Percentiles rank a stretch among this genome's conserved stretches.
Evolutionary conservation across 2,797 vertebrate genomes (phyloP).

Genomic region (Potorous gilbertii): DNA sequence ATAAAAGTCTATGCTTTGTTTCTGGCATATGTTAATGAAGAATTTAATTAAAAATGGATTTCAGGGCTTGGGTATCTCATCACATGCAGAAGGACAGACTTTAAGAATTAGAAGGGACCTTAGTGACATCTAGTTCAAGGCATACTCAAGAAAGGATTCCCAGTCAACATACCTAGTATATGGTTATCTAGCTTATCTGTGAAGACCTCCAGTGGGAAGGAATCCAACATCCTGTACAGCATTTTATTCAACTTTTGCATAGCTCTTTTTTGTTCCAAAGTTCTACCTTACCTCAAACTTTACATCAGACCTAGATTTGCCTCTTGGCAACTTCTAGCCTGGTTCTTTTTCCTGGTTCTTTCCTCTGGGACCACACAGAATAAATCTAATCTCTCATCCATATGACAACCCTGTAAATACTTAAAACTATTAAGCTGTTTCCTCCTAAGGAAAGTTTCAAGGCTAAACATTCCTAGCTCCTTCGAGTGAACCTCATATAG

Average conservation of each 20-base stretch:
- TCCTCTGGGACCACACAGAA: neutral
- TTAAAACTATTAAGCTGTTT: neutral
- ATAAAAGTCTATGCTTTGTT: neutral
- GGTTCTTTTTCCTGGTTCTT: neutral
- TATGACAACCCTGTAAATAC: neutral
- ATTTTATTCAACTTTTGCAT: neutral
- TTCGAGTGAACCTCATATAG: neutral
- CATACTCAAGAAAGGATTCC: neutral
- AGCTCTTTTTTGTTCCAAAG: neutral
- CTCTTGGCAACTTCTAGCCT: neutral
- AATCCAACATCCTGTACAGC: neutral
- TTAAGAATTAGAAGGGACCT: neutral
- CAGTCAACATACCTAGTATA: neutral
- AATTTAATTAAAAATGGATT: neutral
- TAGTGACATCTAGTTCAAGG: neutral
- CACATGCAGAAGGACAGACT: neutral
- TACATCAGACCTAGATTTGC: neutral
- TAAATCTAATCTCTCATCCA: neutral
- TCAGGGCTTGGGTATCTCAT: neutral
- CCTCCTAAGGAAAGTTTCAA: neutral
- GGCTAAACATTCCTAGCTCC: neutral
- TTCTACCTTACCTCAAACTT: neutral
- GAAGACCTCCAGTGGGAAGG: neutral
- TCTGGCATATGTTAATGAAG: neutral
- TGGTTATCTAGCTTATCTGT: neutral